A percentile compares a stretch with the other conserved stretches of the same genome.
phyloP scores from a whole-genome alignment of 1,140 invertebrate species.

The Colletes gigas region DNA sequence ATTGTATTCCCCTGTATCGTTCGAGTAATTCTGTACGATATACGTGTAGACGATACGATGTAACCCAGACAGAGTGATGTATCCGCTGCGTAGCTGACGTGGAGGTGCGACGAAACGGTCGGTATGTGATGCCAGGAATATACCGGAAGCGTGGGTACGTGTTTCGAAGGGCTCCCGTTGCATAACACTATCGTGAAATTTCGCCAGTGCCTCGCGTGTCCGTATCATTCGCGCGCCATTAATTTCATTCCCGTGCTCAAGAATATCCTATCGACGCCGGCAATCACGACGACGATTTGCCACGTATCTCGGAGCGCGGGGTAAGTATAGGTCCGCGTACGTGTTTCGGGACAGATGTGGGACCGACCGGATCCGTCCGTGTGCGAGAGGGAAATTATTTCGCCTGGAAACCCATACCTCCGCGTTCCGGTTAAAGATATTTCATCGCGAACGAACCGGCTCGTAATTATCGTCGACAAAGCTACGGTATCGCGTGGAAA shows the following conservation, averaged over 20 bases:
- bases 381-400: conserved; percentile 24
- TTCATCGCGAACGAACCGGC: conserved; percentile 28
- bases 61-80: conserved; percentile 32
- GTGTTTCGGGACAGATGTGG: neutral
- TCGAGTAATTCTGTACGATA: conserved; percentile 34
- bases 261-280: conserved; percentile 64
- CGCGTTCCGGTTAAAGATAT: conserved; percentile 25
- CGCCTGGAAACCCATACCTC: neutral
- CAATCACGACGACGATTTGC: conserved; percentile 66
- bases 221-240: conserved; percentile 66
- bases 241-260: conserved; percentile 69
- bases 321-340: conserved; percentile 8
- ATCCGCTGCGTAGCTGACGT: conserved; percentile 48
- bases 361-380: neutral
- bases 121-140: conserved; percentile 66
- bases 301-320: conserved; percentile 45
- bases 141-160: conserved; percentile 57
- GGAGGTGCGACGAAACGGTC: conserved; percentile 64
- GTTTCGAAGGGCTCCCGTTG: conserved; percentile 62
- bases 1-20: conserved; percentile 35
- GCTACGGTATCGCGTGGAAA: conserved; percentile 11
- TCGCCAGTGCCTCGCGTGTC: conserved; percentile 50
- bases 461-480: conserved; percentile 41
- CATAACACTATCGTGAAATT: conserved; percentile 66
- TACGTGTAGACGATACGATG: conserved; percentile 1